Evolutionary conservation across 2,113 vertebrate species (phyloP), one percentile per base, ranked within the genome.

Genomic region (Nothobranchius kuhntae): DNA sequence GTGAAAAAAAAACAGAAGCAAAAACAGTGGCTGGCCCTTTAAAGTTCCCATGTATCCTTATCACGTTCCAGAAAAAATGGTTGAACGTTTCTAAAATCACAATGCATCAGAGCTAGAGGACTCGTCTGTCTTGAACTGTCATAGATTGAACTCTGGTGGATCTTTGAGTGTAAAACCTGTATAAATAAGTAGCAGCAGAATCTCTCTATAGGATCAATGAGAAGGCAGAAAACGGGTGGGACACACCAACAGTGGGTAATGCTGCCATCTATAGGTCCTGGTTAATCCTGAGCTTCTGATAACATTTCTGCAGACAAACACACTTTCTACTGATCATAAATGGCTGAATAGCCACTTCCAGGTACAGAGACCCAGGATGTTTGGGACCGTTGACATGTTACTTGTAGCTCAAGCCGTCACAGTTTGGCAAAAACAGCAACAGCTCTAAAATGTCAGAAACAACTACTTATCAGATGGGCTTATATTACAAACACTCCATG

Each of bases 241-340:
- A 81, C 66, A 56, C 61, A 12, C 55, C 58, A 30, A 67, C 65
- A 61, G 87, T 81, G 78, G 75, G 64, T 85, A 76, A 87, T 81
- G 82, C 83, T 90, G 89, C 89, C 90, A 90, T 89, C 90, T 91
- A 83, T 87, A 70, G 90, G 88, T 44, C 6, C 24, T 12, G 9
- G 6, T 4, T 42, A 7, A 40, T 53, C 71, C 13, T 2, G 21
- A 15, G 60, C 52, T 38, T 47, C 56, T 8, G 5, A 2, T 17
- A 26, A 56, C 3, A 9, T 13, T 48, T 62, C 53, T 6, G 62
- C 50, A 73, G 36, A 47, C 64, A 40, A 4, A 44, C 60, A 61
- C 44, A 58, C 10, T 13, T 24, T 36, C 51, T 44, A 36, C 42
- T 66, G 45, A 24, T 15, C n/a, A 36, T 38, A 36, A 13, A 65